Conservation (phyloP, 1,140 invertebrate species). For the Schlechtendalia chinensis region DNA sequence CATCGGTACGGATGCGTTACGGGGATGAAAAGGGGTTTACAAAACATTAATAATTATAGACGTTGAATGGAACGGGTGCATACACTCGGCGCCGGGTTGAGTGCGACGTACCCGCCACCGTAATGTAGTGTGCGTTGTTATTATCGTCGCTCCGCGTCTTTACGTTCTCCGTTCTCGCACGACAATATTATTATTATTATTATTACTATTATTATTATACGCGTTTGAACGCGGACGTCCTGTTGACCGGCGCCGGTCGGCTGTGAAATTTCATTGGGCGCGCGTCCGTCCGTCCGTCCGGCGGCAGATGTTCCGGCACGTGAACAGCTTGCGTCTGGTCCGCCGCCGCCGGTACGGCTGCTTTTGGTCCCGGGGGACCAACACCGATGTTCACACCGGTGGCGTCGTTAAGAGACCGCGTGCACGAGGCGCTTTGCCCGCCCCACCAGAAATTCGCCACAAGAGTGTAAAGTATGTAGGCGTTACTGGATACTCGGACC, state of each 20-base stretch:
- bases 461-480: background rate
- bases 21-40: no score
- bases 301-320: constrained; percentile 43
- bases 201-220: no score
- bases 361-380: background rate
- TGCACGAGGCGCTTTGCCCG: background rate
- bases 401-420: background rate
- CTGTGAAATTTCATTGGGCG: background rate
- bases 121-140: no score
- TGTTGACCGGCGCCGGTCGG: background rate
- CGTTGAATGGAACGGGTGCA: no score
- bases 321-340: constrained; percentile 44
- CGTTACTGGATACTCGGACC: no score
- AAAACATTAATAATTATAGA: no score
- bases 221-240: constrained; percentile 1
- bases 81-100: no score
- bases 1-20: no score
- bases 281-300: background rate
- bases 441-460: no score
- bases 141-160: no score
- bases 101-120: no score
- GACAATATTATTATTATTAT: no score
- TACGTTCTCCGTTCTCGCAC: background rate
- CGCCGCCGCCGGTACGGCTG: constrained; percentile 8
- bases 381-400: constrained; percentile 38